Conservation (phyloP, 2,888 invertebrate species). For the Mamestra brassicae region DNA sequence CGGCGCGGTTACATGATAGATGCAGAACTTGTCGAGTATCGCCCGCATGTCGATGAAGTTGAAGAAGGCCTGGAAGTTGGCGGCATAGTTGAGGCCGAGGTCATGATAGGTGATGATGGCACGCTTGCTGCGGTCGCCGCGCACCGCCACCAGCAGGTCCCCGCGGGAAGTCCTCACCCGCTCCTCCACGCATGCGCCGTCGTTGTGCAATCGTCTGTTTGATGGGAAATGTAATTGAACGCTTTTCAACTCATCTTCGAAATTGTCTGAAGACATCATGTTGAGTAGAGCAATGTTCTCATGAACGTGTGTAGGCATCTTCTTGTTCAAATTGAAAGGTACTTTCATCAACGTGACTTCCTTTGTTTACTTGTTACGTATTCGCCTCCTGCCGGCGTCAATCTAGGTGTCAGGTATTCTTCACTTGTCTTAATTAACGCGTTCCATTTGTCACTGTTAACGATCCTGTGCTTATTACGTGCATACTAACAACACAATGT, state of each 20-base stretch:
- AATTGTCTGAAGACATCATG: constrained; percentile 93
- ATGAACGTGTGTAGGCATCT: constrained; percentile 86
- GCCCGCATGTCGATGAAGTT: constrained; percentile 97
- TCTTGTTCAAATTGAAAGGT: constrained; percentile 69
- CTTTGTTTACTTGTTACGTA: constrained; percentile 62
- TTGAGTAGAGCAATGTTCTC: constrained; percentile 92
- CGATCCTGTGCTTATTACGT: constrained; percentile 74
- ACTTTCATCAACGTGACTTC: constrained; percentile 66
- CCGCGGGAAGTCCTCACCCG: constrained; percentile 98
- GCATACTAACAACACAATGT: constrained; percentile 77
- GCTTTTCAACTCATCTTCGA: constrained; percentile 98
- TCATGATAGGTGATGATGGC: constrained; percentile 99
- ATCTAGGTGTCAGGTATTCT: constrained; percentile 57
- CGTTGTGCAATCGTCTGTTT: constrained; percentile 91
- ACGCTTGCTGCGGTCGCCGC: constrained; percentile 97
- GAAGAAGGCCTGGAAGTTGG: constrained; percentile 98
- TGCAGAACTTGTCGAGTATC: constrained; percentile 97
- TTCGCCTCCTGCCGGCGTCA: constrained; percentile 53
- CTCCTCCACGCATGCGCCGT: constrained; percentile 91
- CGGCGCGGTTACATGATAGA: constrained; percentile 99
- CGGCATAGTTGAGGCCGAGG: constrained; percentile 98
- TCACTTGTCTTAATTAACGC: constrained; percentile 77
- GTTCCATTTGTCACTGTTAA: constrained; percentile 75
- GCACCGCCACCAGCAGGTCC: constrained; percentile 97
- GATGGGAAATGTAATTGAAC: constrained; percentile 97